Evolutionary conservation across 30 jellyfish, hydroid and myxozoan genomes (phyloP), one percentile per base, ranked within the genome.

Genomic region (Aurelia sp.): DNA sequence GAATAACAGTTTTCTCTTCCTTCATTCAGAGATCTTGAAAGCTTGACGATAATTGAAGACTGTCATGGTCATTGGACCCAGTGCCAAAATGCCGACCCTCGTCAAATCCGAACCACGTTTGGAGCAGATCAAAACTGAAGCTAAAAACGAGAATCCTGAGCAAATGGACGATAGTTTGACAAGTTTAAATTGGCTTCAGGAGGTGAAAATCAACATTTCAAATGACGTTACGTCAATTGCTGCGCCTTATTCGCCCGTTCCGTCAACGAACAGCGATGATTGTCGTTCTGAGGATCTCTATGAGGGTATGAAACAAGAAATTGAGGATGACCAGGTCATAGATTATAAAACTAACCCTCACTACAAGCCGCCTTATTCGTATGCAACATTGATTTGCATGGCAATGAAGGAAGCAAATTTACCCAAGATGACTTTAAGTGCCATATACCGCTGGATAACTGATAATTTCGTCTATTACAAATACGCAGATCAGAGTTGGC

Each of bases 401-500:
- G 98, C 98, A 47, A 96, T 96, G 99, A 96, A 96, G 55, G 96
- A 97, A 67, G 96, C 96, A 47, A 76, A 82, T 61, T 48, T 84
- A 24, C 96, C 97, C 44, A 91, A 88, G 83, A 87, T 96, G 97
- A 96, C 99, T 19, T 85, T 96, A 55, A 96, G 98, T 82, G 95
- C 96, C 27, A 96, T 96, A 40, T 96, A 96, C 91, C 85, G 85
- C 20, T 96, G 99, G 99, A 96, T 96, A 16, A 91, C 97, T 78
- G 99, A 96, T 44, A 86, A 96, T 85, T 96, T 90, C 86, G 95
- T 90, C 24, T 96, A 92, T 70, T 96, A 96, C 91, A 91, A 91
- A 79, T 75, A 91, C 72, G 98, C 98, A 6, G 99, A 96, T 63
- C 98, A 97, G 44, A 91, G 99, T 76, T 96, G 99, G 99, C 99